Evolutionary conservation across 2,888 invertebrate species (phyloP), one percentile per base, ranked within the genome.

Genomic region (Hemistola chrysoprasaria): DNA sequence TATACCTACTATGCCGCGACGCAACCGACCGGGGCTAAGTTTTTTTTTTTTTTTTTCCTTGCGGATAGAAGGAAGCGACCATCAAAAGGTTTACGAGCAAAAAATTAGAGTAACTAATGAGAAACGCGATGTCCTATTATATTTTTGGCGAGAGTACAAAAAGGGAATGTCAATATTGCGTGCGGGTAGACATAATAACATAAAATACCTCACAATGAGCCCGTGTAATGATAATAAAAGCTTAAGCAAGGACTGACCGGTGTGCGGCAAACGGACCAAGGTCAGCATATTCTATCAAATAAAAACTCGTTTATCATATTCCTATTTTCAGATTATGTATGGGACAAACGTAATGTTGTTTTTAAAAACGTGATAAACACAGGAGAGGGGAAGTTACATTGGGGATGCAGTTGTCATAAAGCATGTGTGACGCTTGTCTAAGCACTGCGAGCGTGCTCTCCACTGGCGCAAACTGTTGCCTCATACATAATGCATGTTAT

Each of bases 121-220:
- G 63, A 56, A 58, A 56, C 55, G 47, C 41, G 53, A 63, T 61
- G 59, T 56, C 53, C 59, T 67, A 69, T 68, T 62, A 65, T 64
- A 59, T 50, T 65, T 64, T 59, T 58, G 52, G 56, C 45, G 54
- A 52, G 55, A 58, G 42, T 48, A 63, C 65, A 70, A 67, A 67
- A 71, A 59, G 56, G 55, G 56, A 70, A 75, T 76, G 68, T 65
- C 66, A 71, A 68, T 73, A 72, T 76, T 65, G 77, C 71, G 72
- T 73, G 71, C 61, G 59, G 61, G 45, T 39, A 48, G 56, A 55
- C 57, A 68, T 68, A 63, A 70, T 62, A 59, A 46, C 16, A n/a
- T n/a, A n/a, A n/a, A n/a, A n/a, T n/a, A n/a, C n/a, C n/a, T n/a
- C n/a, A n/a, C n/a, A n/a, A n/a, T 16, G 38, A 55, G 63, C 46